Conservation (phyloP, 2,113 vertebrate genomes). For the Toxostoma redivivum region DNA sequence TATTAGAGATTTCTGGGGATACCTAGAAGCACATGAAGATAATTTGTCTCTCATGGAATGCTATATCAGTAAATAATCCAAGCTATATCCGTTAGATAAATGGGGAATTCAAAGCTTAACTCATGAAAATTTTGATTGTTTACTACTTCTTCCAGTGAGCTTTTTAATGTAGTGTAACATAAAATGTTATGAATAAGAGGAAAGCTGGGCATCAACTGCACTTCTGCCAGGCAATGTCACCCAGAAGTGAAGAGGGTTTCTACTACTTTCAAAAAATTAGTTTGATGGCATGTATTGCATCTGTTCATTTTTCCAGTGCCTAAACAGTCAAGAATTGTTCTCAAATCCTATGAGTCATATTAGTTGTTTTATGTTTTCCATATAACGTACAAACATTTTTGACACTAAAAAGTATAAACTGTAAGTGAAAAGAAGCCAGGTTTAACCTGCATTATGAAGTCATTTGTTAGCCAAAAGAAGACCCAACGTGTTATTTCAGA, state of each 20-base stretch:
- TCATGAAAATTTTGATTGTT: not conserved
- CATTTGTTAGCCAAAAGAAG: not conserved
- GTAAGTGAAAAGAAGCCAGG: not conserved
- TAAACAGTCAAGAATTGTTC: not conserved
- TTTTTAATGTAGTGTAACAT: not conserved
- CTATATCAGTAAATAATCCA: constrained; percentile 16
- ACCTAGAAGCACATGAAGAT: not conserved
- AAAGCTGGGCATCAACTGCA: not conserved
- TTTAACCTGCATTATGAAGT: not conserved
- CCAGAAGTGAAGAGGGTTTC: not conserved
- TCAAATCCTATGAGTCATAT: not conserved
- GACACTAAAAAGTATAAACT: not conserved
- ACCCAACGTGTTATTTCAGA: not conserved
- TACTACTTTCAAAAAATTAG: not conserved
- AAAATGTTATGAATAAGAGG: not conserved
- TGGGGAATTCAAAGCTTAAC: not conserved
- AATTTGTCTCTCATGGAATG: not conserved
- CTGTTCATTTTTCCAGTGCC: not conserved
- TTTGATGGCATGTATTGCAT: not conserved
- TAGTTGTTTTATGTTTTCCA: not conserved
- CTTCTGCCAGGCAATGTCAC: not conserved
- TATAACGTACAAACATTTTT: not conserved
- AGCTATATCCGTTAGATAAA: not conserved
- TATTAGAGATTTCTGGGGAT: constrained; percentile 27
- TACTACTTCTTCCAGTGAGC: not conserved